These are phyloP conservation scores for Nyctereutes procyonoides DNA, from an alignment of 2,113 vertebrate species.

Conservation along the genomic window DNA sequence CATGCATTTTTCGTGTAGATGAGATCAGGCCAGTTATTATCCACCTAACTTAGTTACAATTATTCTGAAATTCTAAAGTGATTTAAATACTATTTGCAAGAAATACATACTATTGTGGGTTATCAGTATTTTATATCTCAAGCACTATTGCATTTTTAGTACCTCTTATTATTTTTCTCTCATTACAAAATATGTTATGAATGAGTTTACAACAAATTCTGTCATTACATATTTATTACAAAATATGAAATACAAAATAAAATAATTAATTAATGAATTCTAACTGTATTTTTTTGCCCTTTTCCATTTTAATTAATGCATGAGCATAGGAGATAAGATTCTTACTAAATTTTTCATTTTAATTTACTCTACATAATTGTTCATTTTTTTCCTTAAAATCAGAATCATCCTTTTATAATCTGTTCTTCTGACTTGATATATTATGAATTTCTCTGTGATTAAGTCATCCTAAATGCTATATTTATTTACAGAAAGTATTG, in stretches of 20 bases:
- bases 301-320: constrained; percentile 18
- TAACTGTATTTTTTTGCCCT: background rate
- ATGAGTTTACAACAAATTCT: background rate
- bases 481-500: constrained; percentile 22
- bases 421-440: background rate
- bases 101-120: background rate
- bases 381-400: background rate
- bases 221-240: background rate
- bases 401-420: background rate
- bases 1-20: background rate
- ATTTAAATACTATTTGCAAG: background rate
- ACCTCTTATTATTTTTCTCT: background rate
- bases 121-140: constrained; percentile 15
- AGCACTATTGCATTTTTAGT: constrained; percentile 23
- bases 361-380: background rate
- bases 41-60: background rate
- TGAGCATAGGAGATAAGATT: too few species aligned
- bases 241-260: background rate
- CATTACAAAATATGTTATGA: constrained; percentile 24
- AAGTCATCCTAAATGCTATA: constrained; percentile 11
- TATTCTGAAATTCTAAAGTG: constrained; percentile 31
- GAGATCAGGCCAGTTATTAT: background rate
- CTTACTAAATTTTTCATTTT: too few species aligned
- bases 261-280: background rate
- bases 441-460: constrained; percentile 7